Conservation (phyloP, 2,888 invertebrate genomes). For the Tholera decimalis region DNA sequence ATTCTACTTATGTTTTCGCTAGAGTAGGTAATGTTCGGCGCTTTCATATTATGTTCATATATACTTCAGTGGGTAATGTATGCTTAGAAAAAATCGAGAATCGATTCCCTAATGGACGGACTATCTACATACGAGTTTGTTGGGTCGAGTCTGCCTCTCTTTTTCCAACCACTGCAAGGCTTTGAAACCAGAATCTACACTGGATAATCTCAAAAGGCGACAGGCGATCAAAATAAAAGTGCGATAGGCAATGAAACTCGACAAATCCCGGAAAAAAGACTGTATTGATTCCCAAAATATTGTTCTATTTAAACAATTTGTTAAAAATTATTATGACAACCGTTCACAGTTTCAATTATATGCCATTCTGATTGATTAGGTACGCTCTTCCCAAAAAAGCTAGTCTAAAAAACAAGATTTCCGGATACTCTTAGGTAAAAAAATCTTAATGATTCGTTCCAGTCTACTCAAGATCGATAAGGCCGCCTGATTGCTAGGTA, state of each 20-base stretch:
- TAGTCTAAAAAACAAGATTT: constrained; percentile 9
- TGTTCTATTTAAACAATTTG: too few species aligned
- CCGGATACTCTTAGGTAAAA: constrained; percentile 3
- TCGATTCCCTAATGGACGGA: too few species aligned
- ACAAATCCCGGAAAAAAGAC: neutral
- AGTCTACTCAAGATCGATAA: constrained; percentile 39
- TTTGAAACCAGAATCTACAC: neutral
- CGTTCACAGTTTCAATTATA: neutral
- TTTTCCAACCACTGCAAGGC: neutral
- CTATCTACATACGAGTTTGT: too few species aligned
- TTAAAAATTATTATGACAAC: neutral
- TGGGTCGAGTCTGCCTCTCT: too few species aligned
- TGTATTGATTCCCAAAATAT: neutral
- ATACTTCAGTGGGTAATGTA: too few species aligned
- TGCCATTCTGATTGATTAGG: neutral
- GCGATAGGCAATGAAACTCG: neutral
- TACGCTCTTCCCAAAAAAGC: constrained; percentile 1
- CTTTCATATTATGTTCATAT: too few species aligned
- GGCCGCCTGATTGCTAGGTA: constrained; percentile 22
- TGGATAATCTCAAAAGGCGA: neutral
- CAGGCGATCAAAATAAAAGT: too few species aligned
- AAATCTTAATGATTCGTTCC: constrained; percentile 5
- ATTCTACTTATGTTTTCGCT: too few species aligned
- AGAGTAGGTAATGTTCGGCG: too few species aligned
- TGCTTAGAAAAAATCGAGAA: too few species aligned